Conservation (phyloP, 1,140 invertebrate genomes). For the Brachionus calyciflorus region DNA sequence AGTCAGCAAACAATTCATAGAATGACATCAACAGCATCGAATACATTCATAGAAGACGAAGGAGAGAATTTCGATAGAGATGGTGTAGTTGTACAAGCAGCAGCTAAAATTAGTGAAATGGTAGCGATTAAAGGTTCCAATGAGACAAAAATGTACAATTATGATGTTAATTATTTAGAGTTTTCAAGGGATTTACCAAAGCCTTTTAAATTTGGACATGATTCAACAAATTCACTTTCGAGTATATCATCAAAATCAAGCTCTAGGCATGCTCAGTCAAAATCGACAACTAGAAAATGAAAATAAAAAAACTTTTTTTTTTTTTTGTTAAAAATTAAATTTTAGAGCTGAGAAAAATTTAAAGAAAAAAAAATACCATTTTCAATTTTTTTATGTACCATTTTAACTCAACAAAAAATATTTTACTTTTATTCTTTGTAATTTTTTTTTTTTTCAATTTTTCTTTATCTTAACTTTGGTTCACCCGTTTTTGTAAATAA, state of each 20-base stretch:
- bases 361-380: no score
- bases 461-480: no score
- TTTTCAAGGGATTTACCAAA: slow-evolving; percentile 33
- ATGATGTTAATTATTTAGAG: slow-evolving; percentile 18
- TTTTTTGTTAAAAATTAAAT: neutral
- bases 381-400: no score
- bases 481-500: no score
- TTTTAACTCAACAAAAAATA: no score
- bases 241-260: neutral
- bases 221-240: slow-evolving; percentile 6
- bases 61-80: neutral
- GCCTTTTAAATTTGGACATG: slow-evolving; percentile 19
- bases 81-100: neutral
- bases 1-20: neutral
- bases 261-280: neutral
- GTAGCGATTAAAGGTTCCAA: neutral
- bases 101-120: neutral
- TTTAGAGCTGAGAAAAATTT: no score
- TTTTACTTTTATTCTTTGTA: no score
- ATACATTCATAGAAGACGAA: slow-evolving; percentile 41
- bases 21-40: slow-evolving; percentile 27
- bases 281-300: neutral
- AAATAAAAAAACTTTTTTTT: neutral
- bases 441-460: no score
- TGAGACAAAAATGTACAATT: slow-evolving; percentile 25